Conservation (phyloP, 2,113 vertebrate species). For the Nerophis lumbriciformis region DNA sequence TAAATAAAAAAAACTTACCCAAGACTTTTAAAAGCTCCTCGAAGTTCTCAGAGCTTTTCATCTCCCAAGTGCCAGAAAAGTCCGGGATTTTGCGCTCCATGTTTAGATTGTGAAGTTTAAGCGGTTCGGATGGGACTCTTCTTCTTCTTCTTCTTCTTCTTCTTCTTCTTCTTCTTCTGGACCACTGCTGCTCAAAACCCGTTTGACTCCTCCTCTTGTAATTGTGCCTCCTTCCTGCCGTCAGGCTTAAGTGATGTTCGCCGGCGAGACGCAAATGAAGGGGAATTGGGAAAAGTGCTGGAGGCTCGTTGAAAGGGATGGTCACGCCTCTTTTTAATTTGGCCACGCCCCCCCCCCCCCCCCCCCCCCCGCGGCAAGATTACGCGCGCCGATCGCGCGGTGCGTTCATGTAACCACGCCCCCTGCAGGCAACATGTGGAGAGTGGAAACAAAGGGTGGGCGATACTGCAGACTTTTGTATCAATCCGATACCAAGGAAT, state of each 20-base stretch:
- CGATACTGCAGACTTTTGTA: too few relatives aligned
- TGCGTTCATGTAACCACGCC: constrained; percentile 34
- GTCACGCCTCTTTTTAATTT: constrained; percentile 45
- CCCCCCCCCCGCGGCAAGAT: constrained; percentile 44
- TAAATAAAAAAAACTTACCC: constrained; percentile 69
- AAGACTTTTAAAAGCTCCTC: constrained; percentile 86
- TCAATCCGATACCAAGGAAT: too few relatives aligned
- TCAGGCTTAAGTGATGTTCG: background rate
- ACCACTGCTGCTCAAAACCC: constrained; percentile 7
- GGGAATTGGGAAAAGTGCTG: constrained; percentile 30
- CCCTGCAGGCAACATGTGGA: constrained; percentile 31
- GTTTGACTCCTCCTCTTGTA: background rate
- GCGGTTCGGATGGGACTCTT: background rate
- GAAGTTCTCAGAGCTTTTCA: constrained; percentile 88
- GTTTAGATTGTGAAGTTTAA: constrained; percentile 12
- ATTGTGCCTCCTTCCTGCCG: background rate
- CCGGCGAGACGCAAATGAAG: constrained; percentile 43
- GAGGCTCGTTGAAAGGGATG: constrained; percentile 30
- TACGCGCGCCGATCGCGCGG: constrained; percentile 9
- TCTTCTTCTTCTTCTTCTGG: constrained; percentile 30
- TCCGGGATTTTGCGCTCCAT: constrained; percentile 79
- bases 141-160: constrained; percentile 41
- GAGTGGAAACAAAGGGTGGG: background rate
- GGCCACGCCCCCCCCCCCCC: constrained; percentile 46
- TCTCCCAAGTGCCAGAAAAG: constrained; percentile 88